These are phyloP conservation scores for Orcinus orca DNA, from an alignment of 2,113 vertebrate genomes.

Conservation along the genomic window DNA sequence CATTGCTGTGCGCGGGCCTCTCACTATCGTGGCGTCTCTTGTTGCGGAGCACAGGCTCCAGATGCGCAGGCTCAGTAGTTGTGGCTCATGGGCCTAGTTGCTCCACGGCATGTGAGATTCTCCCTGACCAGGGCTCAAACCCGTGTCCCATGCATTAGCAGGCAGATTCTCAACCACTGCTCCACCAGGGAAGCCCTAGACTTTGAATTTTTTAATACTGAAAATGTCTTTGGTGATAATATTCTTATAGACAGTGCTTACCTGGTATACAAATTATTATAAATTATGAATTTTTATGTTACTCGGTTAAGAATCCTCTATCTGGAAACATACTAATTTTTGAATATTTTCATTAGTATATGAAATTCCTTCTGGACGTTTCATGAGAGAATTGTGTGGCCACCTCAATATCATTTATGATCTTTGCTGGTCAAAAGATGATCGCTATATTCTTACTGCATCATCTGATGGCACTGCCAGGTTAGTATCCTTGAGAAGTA, in stretches of 20 bases:
- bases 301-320: not conserved
- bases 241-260: not conserved
- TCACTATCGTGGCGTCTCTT: too few relatives aligned
- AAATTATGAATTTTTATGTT: slow-evolving; percentile 38
- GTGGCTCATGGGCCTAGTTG: too few relatives aligned
- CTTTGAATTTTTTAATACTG: not conserved
- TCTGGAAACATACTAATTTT: slow-evolving; percentile 16
- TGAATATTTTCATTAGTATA: slow-evolving; percentile 87
- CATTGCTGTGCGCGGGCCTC: too few relatives aligned
- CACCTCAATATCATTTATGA: slow-evolving; percentile 98
- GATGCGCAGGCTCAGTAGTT: too few relatives aligned
- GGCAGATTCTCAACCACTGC: too few relatives aligned
- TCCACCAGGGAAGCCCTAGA: too few relatives aligned
- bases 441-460: slow-evolving; percentile 90
- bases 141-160: too few relatives aligned
- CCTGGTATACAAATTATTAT: not conserved
- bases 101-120: too few relatives aligned
- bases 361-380: slow-evolving; percentile 95
- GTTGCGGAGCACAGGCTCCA: too few relatives aligned
- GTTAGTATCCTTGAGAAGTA: slow-evolving; percentile 80
- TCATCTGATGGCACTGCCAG: slow-evolving; percentile 97
- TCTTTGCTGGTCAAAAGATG: slow-evolving; percentile 95
- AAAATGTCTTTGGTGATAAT: not conserved
- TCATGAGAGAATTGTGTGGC: slow-evolving; percentile 91
- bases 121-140: too few relatives aligned